These are phyloP conservation scores for Adelognathus sp. DNA, from an alignment of 2,888 invertebrate species.

Conservation along the genomic window DNA sequence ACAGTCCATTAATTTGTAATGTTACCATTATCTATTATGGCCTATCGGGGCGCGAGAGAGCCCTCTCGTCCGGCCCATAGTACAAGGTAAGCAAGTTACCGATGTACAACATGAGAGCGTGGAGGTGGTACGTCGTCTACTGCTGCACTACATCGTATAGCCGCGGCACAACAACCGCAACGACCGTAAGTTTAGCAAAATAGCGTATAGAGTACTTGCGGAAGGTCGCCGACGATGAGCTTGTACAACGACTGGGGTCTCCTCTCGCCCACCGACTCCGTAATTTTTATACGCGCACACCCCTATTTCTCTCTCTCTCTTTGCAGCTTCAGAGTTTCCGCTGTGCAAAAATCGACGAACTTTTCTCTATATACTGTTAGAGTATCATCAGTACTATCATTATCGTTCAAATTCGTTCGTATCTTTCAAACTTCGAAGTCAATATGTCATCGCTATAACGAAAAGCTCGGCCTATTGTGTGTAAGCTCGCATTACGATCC, in stretches of 20 bases:
- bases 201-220: slow-evolving; percentile 31
- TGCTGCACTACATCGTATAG: neutral
- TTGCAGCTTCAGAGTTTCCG: neutral
- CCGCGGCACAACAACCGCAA: slow-evolving; percentile 52
- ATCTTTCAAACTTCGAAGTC: no score
- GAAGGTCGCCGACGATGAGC: slow-evolving; percentile 40
- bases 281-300: slow-evolving; percentile 43
- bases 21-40: slow-evolving; percentile 66
- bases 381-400: no score
- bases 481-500: no score
- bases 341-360: no score
- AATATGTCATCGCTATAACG: no score
- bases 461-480: no score
- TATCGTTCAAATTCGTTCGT: no score
- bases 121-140: no score
- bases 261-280: slow-evolving; percentile 6
- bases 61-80: slow-evolving; percentile 39
- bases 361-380: no score
- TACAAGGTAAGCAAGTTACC: slow-evolving; percentile 58
- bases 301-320: neutral
- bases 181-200: slow-evolving; percentile 58
- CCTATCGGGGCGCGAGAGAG: slow-evolving; percentile 57
- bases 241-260: slow-evolving; percentile 16
- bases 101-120: slow-evolving; percentile 21
- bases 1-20: slow-evolving; percentile 70